Conservation (phyloP, 2,113 vertebrate species). For the Upupa epops region DNA sequence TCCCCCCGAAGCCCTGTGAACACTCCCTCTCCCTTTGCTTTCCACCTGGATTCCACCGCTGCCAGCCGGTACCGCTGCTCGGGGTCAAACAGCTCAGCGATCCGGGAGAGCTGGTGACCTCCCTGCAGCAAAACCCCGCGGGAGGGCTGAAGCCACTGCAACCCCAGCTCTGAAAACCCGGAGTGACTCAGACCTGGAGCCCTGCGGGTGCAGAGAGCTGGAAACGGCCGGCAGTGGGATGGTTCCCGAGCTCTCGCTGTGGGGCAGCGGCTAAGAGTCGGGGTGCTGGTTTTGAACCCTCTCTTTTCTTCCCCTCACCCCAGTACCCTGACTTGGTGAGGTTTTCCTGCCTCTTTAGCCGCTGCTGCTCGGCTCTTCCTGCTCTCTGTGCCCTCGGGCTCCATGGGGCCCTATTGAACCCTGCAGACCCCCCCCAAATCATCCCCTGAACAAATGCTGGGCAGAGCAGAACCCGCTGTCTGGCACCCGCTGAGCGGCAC, state of each 20-base stretch:
- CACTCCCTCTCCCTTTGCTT: neutral
- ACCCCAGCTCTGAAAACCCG: too few relatives aligned
- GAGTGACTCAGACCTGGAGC: neutral
- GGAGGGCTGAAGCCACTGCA: constrained; percentile 28
- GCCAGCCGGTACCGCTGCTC: constrained; percentile 46
- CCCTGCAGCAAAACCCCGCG: constrained; percentile 10
- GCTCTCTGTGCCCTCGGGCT: neutral
- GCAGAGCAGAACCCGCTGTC: too few relatives aligned
- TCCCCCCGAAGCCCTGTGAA: neutral
- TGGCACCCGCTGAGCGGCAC: too few relatives aligned
- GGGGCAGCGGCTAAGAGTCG: neutral
- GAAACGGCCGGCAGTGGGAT: neutral
- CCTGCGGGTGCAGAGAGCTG: neutral
- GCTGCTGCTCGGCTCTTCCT: neutral
- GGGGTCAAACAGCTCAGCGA: constrained; percentile 53
- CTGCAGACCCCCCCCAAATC: neutral
- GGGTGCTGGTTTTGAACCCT: neutral
- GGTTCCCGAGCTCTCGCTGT: neutral
- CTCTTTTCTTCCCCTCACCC: neutral
- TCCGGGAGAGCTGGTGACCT: constrained; percentile 27
- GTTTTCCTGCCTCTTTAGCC: neutral
- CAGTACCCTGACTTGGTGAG: fast-evolving
- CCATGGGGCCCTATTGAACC: too few relatives aligned
- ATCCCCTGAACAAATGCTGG: too few relatives aligned
- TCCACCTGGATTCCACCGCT: constrained; percentile 1